Percentiles rank a stretch among this genome's conserved stretches.
phyloP scores from a whole-genome alignment of 1,140 invertebrate genomes.

The Acromyrmex charruanus region DNA sequence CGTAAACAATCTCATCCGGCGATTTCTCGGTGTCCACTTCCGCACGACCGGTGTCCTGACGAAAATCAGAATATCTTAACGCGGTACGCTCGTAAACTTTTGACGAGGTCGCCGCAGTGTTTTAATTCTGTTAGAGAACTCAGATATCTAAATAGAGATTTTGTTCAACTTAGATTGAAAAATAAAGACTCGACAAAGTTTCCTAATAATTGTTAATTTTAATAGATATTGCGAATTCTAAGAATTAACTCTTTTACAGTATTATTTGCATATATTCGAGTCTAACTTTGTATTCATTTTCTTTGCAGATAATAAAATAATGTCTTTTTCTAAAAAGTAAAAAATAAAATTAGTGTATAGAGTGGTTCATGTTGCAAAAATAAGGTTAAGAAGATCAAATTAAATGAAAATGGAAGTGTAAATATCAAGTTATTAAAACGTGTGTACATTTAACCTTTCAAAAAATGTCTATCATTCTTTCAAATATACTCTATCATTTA shows the following conservation, averaged over 20 bases:
- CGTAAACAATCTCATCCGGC: slow-evolving; percentile 91
- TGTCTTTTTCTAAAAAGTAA: not conserved
- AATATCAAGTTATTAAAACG: no score
- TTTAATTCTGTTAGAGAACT: not conserved
- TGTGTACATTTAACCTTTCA: no score
- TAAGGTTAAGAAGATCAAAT: no score
- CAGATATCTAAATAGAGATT: not conserved
- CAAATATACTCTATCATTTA: no score
- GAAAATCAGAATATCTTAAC: slow-evolving; percentile 9
- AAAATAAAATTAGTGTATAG: not conserved
- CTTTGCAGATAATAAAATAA: not conserved
- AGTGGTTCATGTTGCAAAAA: no score
- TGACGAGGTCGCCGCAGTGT: not conserved
- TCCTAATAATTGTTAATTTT: not conserved
- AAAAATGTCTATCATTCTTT: no score
- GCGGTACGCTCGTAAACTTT: not conserved
- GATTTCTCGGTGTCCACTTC: slow-evolving; percentile 83
- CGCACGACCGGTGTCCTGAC: slow-evolving; percentile 83
- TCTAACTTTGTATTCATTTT: not conserved
- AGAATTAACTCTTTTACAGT: not conserved
- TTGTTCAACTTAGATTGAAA: slow-evolving; percentile 12
- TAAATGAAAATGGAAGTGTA: no score
- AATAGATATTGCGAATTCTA: not conserved
- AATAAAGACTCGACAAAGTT: not conserved
- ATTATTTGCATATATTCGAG: not conserved